Conservation (phyloP, 2,113 vertebrate species). For the Tursiops truncatus region DNA sequence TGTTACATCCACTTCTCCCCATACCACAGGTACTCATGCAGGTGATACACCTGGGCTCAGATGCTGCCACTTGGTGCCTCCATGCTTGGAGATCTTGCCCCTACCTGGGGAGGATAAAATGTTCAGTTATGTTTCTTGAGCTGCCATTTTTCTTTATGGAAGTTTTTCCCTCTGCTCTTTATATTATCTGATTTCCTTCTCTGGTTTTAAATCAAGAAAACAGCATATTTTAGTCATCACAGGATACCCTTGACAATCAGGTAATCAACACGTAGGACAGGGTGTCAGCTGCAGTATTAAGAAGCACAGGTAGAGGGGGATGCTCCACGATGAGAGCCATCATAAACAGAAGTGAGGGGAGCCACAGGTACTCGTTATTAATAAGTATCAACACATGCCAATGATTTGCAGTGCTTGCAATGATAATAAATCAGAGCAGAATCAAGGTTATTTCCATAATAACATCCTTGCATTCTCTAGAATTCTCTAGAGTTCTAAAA, state of each 20-base stretch:
- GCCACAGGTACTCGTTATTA: fast-evolving
- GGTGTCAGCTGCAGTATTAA: background rate
- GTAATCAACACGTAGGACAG: background rate
- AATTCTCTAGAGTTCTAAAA: background rate
- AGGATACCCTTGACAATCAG: background rate
- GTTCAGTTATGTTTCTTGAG: background rate
- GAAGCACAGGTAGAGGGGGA: background rate
- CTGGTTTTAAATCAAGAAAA: background rate
- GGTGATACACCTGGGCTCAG: too few relatives aligned
- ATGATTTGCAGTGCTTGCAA: background rate
- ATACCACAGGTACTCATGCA: too few relatives aligned
- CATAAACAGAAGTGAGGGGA: background rate
- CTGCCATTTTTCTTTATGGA: background rate
- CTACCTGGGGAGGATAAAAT: background rate
- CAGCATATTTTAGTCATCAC: background rate
- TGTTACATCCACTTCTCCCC: background rate
- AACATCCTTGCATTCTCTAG: background rate
- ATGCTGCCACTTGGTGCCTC: background rate
- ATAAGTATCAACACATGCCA: background rate
- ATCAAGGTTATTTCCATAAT: background rate
- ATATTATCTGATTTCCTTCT: background rate
- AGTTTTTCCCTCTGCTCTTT: background rate
- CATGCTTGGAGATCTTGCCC: background rate
- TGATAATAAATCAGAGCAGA: background rate
- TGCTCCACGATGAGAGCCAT: background rate